Conservation (phyloP, 2,888 invertebrate genomes). For the Gonocerus acuteangulatus region DNA sequence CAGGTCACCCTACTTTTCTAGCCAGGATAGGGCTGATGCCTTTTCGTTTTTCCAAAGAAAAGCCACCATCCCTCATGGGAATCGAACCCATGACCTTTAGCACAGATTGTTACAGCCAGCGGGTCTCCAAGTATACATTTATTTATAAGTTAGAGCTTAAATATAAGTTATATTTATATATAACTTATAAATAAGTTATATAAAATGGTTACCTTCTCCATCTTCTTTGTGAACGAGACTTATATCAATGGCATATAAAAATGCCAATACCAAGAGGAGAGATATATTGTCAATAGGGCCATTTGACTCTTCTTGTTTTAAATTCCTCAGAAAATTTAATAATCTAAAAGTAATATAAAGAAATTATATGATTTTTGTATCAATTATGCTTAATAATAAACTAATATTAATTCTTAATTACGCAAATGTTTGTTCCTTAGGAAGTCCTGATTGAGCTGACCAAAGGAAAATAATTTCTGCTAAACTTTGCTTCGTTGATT, state of each 20-base stretch:
- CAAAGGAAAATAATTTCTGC: slow-evolving; percentile 70
- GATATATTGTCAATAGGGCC: slow-evolving; percentile 73
- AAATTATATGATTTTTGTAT: not conserved
- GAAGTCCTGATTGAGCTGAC: slow-evolving; percentile 68
- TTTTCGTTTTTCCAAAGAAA: no score
- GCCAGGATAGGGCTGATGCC: no score
- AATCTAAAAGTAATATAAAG: slow-evolving; percentile 38
- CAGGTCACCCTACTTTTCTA: no score
- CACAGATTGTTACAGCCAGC: no score
- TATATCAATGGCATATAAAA: slow-evolving; percentile 75
- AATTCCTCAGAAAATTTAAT: slow-evolving; percentile 41
- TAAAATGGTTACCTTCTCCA: slow-evolving; percentile 51
- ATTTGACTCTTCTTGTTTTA: slow-evolving; percentile 48
- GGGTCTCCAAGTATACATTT: no score
- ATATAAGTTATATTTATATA: no score
- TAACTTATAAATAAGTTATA: not conserved
- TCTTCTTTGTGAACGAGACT: slow-evolving; percentile 69
- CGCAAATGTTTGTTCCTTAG: slow-evolving; percentile 58
- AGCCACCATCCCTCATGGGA: no score
- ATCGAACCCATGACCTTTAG: no score
- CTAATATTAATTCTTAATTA: slow-evolving; percentile 27
- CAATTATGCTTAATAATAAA: not conserved
- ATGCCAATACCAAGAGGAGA: slow-evolving; percentile 69
- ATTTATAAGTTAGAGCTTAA: no score
- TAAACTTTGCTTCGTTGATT: slow-evolving; percentile 62